Base-by-base conservation (phyloP, 2,797 vertebrate genomes). In the Huso huso region DNA sequence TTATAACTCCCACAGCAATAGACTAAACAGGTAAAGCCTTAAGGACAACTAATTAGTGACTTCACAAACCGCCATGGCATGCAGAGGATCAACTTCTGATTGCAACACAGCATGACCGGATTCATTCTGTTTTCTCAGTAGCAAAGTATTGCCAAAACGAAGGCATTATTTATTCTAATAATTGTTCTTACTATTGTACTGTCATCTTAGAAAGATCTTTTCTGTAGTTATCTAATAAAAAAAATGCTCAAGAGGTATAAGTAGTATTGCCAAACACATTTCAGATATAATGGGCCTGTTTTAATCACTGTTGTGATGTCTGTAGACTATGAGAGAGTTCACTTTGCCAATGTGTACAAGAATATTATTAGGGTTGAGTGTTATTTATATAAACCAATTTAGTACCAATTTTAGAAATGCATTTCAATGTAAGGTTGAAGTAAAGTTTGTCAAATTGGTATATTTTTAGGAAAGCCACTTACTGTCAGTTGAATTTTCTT, bases 21-120 rank as follows among this genome's bases (percentile, higher is more conserved):
- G 70, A 66, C 67, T 69, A 63, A 72, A 72, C 67, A 69, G 1
- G 15, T n/a, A 55, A 49, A 10, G 61, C 52, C 53, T 51, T 11
- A 66, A 12, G 63, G 66, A 49, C n/a, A 7, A 37, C 13, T 18
- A 52, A 51, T 70, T 58, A 50, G 49, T 52, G 8, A 18, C 15
- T 13, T 23, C 49, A 6, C 63, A 18, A 18, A 52, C 9, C 49
- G 8, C 15, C 59, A 11, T 7, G 51, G 52, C 53, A 63, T 53
- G 7, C 8, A 37, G 6, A 62, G 61, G 6, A 18, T 2, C 1
- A 37, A 12, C 55, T n/a, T 58, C 5, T 10, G 10, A 58, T n/a
- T 58, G 11, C 55, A 58, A 13, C 12, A 58, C 12, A n/a, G 55
- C 12, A 10, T 58, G 55, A 15, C 13, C 3, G 10, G 12, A 58